These are phyloP conservation scores for Mormyrus iriodes DNA, from an alignment of 2,113 vertebrate species.

Conservation along the genomic window DNA sequence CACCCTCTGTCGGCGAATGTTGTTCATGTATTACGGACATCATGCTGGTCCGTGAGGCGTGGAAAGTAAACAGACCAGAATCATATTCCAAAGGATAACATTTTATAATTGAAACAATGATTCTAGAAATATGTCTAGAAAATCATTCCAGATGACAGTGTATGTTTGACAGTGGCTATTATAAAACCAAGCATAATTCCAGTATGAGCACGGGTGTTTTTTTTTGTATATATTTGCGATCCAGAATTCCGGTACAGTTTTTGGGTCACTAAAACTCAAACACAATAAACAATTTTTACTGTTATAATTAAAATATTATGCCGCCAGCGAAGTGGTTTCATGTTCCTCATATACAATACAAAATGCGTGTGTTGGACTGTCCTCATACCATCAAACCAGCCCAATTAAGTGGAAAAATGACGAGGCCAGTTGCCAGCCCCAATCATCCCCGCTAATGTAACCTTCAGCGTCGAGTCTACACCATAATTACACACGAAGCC, in stretches of 20 bases:
- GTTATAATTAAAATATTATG: background rate
- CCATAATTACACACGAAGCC: background rate
- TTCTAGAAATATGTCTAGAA: background rate
- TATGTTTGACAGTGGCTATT: background rate
- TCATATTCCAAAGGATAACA: background rate
- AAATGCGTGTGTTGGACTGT: background rate
- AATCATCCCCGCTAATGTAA: background rate
- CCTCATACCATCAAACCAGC: background rate
- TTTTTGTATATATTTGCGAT: background rate
- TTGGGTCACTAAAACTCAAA: background rate
- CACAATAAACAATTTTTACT: background rate
- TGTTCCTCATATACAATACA: background rate
- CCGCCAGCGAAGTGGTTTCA: background rate
- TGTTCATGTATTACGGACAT: background rate
- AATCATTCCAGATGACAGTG: background rate
- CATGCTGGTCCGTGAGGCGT: background rate
- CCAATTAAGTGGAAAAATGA: background rate
- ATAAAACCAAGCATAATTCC: background rate
- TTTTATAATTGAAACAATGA: background rate
- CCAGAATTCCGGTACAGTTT: background rate
- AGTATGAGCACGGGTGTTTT: background rate
- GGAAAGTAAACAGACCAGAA: background rate
- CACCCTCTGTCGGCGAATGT: background rate
- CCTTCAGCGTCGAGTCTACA: background rate
- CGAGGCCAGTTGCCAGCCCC: background rate